A percentile compares a stretch with the other conserved stretches of the same genome.
Conservation (phyloP, 2,113 vertebrate species). For the Meriones unguiculatus region DNA sequence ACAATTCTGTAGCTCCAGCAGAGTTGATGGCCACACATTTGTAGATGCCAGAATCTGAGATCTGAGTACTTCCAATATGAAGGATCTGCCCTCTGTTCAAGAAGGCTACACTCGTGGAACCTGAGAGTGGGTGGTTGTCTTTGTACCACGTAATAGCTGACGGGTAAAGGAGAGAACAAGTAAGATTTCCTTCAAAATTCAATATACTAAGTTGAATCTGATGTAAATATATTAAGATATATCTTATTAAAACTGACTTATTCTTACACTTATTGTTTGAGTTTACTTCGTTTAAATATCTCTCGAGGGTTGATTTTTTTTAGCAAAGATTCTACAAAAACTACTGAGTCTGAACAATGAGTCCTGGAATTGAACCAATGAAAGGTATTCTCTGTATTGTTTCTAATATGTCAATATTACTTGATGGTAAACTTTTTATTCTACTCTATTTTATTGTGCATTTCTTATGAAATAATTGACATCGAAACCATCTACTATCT, state of each 20-base stretch:
- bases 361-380: constrained; percentile 11
- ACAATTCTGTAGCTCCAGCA: constrained; percentile 91
- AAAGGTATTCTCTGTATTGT: background rate
- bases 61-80: constrained; percentile 90
- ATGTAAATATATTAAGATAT: background rate
- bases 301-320: background rate
- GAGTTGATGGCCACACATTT: constrained; percentile 93
- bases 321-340: constrained; percentile 21
- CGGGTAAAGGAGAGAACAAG: background rate
- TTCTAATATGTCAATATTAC: background rate
- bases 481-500: background rate
- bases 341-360: background rate
- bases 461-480: background rate
- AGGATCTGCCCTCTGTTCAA: constrained; percentile 90
- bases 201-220: background rate
- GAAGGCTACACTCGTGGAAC: constrained; percentile 85
- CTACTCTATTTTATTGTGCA: background rate
- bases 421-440: constrained; percentile 6
- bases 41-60: constrained; percentile 93
- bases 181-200: constrained; percentile 24
- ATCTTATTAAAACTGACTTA: background rate
- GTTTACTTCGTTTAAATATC: background rate
- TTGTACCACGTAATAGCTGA: constrained; percentile 95
- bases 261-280: background rate
- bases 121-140: constrained; percentile 89